Evolutionary conservation across 2,797 vertebrate genomes (phyloP).

Genomic region (Acestrorhynchus altus): DNA sequence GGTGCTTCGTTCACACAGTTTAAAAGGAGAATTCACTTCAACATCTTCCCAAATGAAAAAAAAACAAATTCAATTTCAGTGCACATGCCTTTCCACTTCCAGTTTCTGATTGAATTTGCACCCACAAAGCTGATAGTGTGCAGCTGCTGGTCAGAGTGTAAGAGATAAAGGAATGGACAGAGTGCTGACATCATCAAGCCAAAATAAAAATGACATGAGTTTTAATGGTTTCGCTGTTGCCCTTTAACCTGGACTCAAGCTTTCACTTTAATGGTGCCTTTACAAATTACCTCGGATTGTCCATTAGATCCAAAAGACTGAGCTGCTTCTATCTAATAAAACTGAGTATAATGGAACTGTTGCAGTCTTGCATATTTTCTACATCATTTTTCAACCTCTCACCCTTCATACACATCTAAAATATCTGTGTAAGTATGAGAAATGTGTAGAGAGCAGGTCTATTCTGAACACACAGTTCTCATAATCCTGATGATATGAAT

Average conservation of each 20-base stretch:
- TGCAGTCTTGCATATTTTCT: no score
- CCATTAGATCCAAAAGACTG: neutral
- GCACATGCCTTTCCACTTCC: conserved; percentile 50
- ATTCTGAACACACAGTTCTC: no score
- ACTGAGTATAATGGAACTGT: neutral
- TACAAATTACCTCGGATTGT: neutral
- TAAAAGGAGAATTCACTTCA: conserved; percentile 63
- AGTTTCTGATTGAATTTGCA: conserved; percentile 71
- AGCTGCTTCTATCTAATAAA: neutral
- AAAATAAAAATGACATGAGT: conserved; percentile 23
- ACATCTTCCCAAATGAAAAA: conserved; percentile 72
- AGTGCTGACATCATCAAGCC: neutral
- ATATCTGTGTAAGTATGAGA: no score
- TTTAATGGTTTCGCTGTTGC: conserved; percentile 15
- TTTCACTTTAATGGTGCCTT: neutral
- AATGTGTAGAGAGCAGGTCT: no score
- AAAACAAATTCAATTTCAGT: conserved; percentile 75
- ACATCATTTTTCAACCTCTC: no score
- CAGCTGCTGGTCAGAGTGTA: neutral
- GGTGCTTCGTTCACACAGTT: conserved; percentile 59
- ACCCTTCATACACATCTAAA: no score
- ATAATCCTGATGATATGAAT: no score
- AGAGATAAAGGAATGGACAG: neutral
- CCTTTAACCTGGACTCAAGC: neutral
- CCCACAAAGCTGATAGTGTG: conserved; percentile 30